Percentiles rank a stretch among this genome's conserved stretches.
These are phyloP conservation scores for Tiphia femorata DNA, from an alignment of 2,888 invertebrate species.

Conservation along the genomic window DNA sequence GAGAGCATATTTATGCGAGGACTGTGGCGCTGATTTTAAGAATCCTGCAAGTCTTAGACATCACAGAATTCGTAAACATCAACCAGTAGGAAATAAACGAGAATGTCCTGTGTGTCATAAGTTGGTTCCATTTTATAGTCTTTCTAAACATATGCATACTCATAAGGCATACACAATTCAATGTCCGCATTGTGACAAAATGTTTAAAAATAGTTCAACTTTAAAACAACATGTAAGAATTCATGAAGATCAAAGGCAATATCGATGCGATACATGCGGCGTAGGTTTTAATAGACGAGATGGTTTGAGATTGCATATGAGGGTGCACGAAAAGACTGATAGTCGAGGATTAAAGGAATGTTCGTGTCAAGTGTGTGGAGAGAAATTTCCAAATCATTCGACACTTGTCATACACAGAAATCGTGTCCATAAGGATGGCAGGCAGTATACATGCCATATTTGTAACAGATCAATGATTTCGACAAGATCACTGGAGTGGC, in stretches of 20 bases:
- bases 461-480: slow-evolving; percentile 67
- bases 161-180: slow-evolving; percentile 65
- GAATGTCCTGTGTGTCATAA: slow-evolving; percentile 64
- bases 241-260: slow-evolving; percentile 66
- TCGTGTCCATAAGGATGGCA: slow-evolving; percentile 63
- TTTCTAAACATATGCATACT: slow-evolving; percentile 68
- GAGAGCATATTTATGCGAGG: slow-evolving; percentile 63
- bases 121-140: slow-evolving; percentile 63
- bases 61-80: slow-evolving; percentile 65
- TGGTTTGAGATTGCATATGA: slow-evolving; percentile 62
- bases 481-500: slow-evolving; percentile 63
- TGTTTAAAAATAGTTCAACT: slow-evolving; percentile 67
- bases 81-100: slow-evolving; percentile 60
- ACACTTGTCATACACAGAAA: slow-evolving; percentile 65
- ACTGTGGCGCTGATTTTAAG: slow-evolving; percentile 66
- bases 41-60: slow-evolving; percentile 65
- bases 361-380: slow-evolving; percentile 65
- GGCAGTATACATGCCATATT: slow-evolving; percentile 64
- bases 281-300: slow-evolving; percentile 66
- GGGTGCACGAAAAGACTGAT: slow-evolving; percentile 63
- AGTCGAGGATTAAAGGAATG: slow-evolving; percentile 65
- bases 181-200: slow-evolving; percentile 66
- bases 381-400: slow-evolving; percentile 66
- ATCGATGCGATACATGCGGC: slow-evolving; percentile 64
- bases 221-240: slow-evolving; percentile 65